Conservation (phyloP, 1,140 invertebrate species). For the Araneus ventricosus region DNA sequence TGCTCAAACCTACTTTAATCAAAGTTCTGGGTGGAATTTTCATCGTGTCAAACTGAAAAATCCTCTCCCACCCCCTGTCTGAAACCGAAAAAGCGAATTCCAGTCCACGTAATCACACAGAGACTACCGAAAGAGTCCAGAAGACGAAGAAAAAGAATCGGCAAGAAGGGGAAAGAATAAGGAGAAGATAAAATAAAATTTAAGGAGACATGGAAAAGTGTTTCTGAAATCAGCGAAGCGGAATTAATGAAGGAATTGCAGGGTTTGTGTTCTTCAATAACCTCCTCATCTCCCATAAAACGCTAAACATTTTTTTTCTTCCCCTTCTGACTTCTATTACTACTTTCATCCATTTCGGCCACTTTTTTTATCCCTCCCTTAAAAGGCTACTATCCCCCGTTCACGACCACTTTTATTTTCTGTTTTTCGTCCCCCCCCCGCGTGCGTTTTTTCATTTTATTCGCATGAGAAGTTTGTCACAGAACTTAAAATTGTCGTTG, state of each 20-base stretch:
- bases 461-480: neutral
- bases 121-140: neutral
- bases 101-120: neutral
- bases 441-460: neutral
- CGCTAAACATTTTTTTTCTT: neutral
- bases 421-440: neutral
- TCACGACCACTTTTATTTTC: neutral
- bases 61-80: neutral
- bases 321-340: neutral
- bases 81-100: neutral
- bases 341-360: neutral
- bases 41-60: neutral
- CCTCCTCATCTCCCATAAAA: conserved; percentile 55
- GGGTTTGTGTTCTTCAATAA: conserved; percentile 57
- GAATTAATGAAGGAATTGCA: conserved; percentile 69
- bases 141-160: conserved; percentile 21
- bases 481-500: neutral
- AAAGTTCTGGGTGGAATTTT: neutral
- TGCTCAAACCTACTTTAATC: neutral
- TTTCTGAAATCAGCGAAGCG: conserved; percentile 60
- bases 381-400: neutral
- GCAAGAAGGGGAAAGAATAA: conserved; percentile 5
- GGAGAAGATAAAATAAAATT: conserved; percentile 44
- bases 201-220: conserved; percentile 52
- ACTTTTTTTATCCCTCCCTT: neutral